A percentile compares a stretch with the other conserved stretches of the same genome.
phyloP scores from a whole-genome alignment of 2,888 invertebrate species.

The Oxytorus armatus region DNA sequence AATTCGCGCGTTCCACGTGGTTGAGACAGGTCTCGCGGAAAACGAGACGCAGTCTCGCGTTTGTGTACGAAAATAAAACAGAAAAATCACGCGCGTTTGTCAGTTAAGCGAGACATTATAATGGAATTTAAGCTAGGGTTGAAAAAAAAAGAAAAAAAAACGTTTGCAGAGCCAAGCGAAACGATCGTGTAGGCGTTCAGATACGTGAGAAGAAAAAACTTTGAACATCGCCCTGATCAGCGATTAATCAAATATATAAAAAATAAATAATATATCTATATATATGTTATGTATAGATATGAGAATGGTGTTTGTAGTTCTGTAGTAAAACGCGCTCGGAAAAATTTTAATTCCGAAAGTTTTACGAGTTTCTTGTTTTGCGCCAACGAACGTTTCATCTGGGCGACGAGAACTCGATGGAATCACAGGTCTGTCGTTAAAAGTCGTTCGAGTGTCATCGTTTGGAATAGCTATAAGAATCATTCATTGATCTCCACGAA shows the following conservation, averaged over 20 bases:
- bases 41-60: background rate
- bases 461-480: conserved; percentile 18
- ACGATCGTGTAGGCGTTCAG: conserved; percentile 18
- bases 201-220: conserved; percentile 10
- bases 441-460: conserved; percentile 39
- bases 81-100: background rate
- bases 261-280: conserved; percentile 1
- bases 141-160: conserved; percentile 51
- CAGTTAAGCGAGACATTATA: background rate
- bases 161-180: conserved; percentile 6
- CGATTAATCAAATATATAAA: conserved; percentile 16
- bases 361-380: conserved; percentile 49
- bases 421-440: conserved; percentile 32
- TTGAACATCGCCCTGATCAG: conserved; percentile 13
- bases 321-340: background rate
- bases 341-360: conserved; percentile 30
- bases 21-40: conserved; percentile 5
- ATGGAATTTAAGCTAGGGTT: background rate
- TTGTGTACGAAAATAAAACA: conserved; percentile 14
- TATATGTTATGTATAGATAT: background rate
- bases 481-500: conserved; percentile 29
- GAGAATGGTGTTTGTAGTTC: background rate
- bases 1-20: background rate
- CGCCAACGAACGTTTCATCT: conserved; percentile 16
- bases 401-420: conserved; percentile 39